These are phyloP conservation scores for Microhierax caerulescens DNA, from an alignment of 2,797 vertebrate species.

Conservation along the genomic window DNA sequence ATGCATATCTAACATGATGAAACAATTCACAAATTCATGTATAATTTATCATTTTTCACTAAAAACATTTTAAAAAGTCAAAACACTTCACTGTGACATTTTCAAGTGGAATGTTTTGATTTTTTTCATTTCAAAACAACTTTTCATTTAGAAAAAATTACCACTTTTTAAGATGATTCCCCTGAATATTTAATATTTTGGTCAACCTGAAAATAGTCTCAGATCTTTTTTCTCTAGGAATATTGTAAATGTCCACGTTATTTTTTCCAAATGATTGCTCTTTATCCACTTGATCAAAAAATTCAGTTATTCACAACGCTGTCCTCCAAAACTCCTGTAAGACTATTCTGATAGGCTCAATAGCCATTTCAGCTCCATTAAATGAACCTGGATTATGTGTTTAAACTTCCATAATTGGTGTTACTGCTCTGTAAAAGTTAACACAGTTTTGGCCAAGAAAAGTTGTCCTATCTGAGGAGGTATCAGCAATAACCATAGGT, in stretches of 20 bases:
- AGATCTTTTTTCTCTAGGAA: neutral
- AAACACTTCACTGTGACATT: conserved; percentile 64
- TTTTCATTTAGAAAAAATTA: conserved; percentile 42
- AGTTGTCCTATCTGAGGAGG: neutral
- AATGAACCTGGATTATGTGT: neutral
- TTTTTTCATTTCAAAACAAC: conserved; percentile 54
- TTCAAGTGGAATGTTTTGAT: conserved; percentile 50
- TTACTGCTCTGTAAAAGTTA: neutral
- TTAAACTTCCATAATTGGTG: neutral
- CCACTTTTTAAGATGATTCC: neutral
- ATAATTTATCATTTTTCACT: conserved; percentile 51
- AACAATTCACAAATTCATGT: conserved; percentile 57
- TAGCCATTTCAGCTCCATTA: neutral
- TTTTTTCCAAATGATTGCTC: neutral
- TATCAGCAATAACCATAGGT: neutral
- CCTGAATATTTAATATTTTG: neutral
- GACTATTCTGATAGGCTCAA: neutral
- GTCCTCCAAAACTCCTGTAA: neutral
- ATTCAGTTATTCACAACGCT: neutral
- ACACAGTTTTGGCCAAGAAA: neutral
- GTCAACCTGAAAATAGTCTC: neutral
- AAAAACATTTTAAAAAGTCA: conserved; percentile 61
- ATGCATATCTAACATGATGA: conserved; percentile 19
- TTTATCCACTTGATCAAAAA: neutral
- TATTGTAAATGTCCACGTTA: neutral